phyloP scores from a whole-genome alignment of 2,797 vertebrate genomes.

The Xenopus petersii region DNA sequence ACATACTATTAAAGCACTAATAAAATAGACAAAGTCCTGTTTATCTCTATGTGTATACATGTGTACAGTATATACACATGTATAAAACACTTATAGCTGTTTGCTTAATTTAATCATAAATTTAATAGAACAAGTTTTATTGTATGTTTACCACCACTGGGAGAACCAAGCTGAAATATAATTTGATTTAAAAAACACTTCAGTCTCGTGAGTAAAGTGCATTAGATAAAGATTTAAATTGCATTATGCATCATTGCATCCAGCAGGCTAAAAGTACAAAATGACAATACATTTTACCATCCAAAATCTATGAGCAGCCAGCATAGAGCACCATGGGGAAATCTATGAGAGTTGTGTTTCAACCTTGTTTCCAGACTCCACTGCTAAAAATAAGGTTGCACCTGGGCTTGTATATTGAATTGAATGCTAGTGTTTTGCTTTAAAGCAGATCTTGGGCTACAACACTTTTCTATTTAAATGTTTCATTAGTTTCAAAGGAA shows the following conservation, averaged over 20 bases:
- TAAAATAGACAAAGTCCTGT: no score
- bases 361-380: slow-evolving; percentile 39
- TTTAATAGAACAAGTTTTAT: slow-evolving; percentile 39
- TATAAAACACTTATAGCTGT: slow-evolving; percentile 4
- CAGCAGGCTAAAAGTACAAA: slow-evolving; percentile 50
- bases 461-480: slow-evolving; percentile 34
- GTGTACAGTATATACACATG: not conserved
- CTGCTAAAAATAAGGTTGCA: slow-evolving; percentile 44
- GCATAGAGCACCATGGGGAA: slow-evolving; percentile 41
- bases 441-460: slow-evolving; percentile 31
- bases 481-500: slow-evolving; percentile 37
- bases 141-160: slow-evolving; percentile 44
- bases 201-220: slow-evolving; percentile 44
- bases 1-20: no score
- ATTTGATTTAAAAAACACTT: slow-evolving; percentile 49
- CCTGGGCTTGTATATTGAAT: slow-evolving; percentile 31
- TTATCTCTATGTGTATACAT: no score
- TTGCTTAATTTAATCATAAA: slow-evolving; percentile 26
- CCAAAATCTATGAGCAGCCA: slow-evolving; percentile 44
- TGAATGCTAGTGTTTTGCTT: slow-evolving; percentile 30
- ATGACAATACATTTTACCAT: slow-evolving; percentile 47
- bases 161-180: slow-evolving; percentile 38
- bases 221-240: slow-evolving; percentile 51
- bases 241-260: slow-evolving; percentile 49
- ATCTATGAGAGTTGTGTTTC: slow-evolving; percentile 41